Evolutionary conservation across 2,113 vertebrate genomes (phyloP).

Genomic region (Prochilodus magdalenae): DNA sequence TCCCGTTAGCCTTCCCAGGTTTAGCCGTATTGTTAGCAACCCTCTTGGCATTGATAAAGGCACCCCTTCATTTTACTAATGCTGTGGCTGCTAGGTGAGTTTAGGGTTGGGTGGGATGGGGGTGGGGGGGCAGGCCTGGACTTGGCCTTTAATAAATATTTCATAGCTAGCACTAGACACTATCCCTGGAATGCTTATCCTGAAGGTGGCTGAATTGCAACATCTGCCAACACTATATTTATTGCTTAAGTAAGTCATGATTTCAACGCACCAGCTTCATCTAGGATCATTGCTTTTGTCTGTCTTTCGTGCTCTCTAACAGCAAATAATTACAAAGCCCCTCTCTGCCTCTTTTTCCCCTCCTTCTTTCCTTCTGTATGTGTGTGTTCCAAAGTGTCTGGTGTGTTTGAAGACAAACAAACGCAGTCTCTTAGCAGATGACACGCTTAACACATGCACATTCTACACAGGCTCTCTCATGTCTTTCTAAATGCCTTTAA

Average conservation of each 20-base stretch:
- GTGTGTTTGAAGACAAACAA: constrained; percentile 66
- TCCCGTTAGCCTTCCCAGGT: constrained; percentile 58
- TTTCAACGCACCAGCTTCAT: constrained; percentile 42
- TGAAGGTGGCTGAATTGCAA: constrained; percentile 60
- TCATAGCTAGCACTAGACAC: constrained; percentile 71
- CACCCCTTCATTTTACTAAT: constrained; percentile 76
- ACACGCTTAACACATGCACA: constrained; percentile 72
- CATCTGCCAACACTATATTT: constrained; percentile 50
- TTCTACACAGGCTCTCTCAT: constrained; percentile 70
- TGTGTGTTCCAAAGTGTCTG: constrained; percentile 55
- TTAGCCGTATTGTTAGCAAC: constrained; percentile 78
- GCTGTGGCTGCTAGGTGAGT: constrained; percentile 80
- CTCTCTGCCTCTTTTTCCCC: constrained; percentile 7
- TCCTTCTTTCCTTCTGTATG: constrained; percentile 48
- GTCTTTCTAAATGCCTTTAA: constrained; percentile 79
- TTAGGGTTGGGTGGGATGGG: constrained; percentile 56
- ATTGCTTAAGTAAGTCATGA: constrained; percentile 55
- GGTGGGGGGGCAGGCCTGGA: constrained; percentile 65
- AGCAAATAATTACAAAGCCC: constrained; percentile 55
- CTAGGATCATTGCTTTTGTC: constrained; percentile 43
- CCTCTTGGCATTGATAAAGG: constrained; percentile 79
- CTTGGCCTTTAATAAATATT: constrained; percentile 80
- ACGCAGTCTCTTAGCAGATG: constrained; percentile 70
- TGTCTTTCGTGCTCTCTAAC: constrained; percentile 20
- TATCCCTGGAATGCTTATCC: constrained; percentile 69